Percentiles rank a stretch among this genome's conserved stretches.
phyloP scores from a whole-genome alignment of 1,140 invertebrate species.

The Pogonomyrmex californicus region DNA sequence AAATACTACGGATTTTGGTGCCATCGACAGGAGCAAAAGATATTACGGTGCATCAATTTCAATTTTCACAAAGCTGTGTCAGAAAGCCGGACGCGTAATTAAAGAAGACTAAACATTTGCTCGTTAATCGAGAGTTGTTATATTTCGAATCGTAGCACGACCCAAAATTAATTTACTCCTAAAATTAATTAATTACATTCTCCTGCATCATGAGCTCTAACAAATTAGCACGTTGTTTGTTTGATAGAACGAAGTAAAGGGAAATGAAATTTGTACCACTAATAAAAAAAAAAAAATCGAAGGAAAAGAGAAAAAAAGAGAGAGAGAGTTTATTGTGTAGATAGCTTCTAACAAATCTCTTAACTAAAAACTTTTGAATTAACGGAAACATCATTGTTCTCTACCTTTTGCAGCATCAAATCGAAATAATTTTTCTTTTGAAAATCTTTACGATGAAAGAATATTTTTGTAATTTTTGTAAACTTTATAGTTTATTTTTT shows the following conservation, averaged over 20 bases:
- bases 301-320: not conserved
- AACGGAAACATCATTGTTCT: not conserved
- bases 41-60: constrained; percentile 9
- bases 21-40: not conserved
- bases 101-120: constrained; percentile 34
- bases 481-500: constrained; percentile 16
- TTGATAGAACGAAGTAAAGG: not conserved
- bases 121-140: constrained; percentile 22
- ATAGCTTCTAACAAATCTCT: constrained; percentile 9
- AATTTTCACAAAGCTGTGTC: constrained; percentile 36
- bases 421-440: constrained; percentile 45
- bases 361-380: constrained; percentile 23
- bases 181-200: constrained; percentile 45
- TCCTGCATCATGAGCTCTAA: not conserved
- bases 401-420: not conserved
- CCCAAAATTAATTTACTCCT: constrained; percentile 39
- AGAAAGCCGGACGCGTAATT: constrained; percentile 3
- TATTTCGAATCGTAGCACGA: not conserved
- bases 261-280: constrained; percentile 29
- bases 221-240: constrained; percentile 28
- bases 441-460: not conserved
- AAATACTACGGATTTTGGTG: not conserved
- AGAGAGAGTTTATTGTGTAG: not conserved
- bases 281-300: not conserved
- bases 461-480: not conserved